phyloP scores from a whole-genome alignment of 1,140 invertebrate genomes.

The Zaprionus lachaisei region DNA sequence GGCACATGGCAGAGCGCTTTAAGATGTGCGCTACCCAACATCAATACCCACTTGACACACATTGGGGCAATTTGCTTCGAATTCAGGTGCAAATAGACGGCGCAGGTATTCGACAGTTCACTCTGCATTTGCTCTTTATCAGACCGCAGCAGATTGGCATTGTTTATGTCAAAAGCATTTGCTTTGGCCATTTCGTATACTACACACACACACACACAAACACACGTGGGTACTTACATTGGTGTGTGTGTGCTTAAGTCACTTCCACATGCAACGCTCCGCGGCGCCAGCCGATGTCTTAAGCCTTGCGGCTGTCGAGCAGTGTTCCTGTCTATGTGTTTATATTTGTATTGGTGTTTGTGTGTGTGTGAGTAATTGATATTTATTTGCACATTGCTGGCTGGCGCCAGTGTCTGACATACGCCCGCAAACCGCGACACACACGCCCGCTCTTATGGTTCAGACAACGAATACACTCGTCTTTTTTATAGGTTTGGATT shows the following conservation, averaged over 20 bases:
- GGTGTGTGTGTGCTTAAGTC: constrained; percentile 36
- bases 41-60: constrained; percentile 3
- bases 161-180: constrained; percentile 9
- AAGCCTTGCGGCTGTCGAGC: constrained; percentile 15
- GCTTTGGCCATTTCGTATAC: constrained; percentile 10
- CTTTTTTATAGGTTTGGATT: constrained; percentile 18
- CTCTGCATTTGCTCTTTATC: constrained; percentile 16
- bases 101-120: constrained; percentile 8
- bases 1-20: constrained; percentile 23
- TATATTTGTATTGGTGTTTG: not conserved
- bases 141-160: constrained; percentile 7
- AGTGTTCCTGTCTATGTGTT: constrained; percentile 6
- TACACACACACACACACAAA: not conserved
- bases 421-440: constrained; percentile 10
- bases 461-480: constrained; percentile 11
- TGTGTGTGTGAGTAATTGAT: constrained; percentile 57
- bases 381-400: constrained; percentile 62
- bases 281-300: constrained; percentile 30
- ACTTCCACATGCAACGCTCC: constrained; percentile 50
- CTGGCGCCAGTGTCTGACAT: constrained; percentile 49
- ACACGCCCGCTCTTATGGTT: not conserved
- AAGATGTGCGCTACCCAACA: constrained; percentile 14
- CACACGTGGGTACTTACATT: constrained; percentile 12
- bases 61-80: constrained; percentile 9
- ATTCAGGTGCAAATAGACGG: constrained; percentile 17